Percentiles rank a stretch among this genome's conserved stretches.
Conservation (phyloP, 53 echinoderm and acorn worm species). For the Zoroaster sp. region DNA sequence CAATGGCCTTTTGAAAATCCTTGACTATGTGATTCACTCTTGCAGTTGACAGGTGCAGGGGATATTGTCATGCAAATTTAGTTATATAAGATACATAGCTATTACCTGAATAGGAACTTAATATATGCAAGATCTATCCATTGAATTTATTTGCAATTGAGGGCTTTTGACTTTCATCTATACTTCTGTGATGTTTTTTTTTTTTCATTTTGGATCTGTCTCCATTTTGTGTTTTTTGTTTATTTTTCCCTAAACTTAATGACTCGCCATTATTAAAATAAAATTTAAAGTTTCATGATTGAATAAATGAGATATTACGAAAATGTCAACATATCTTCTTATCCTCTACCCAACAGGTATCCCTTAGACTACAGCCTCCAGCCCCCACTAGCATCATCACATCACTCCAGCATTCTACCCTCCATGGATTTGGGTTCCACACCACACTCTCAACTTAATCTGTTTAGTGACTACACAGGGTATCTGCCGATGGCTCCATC, state of each 20-base stretch:
- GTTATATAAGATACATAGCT: not conserved
- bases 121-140: too few species aligned
- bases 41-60: not conserved
- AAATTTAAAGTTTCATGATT: too few species aligned
- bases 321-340: too few species aligned
- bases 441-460: conserved; percentile 29
- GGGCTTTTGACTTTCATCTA: too few species aligned
- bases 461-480: conserved; percentile 66
- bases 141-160: too few species aligned
- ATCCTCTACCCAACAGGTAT: not conserved
- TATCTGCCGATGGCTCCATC: conserved; percentile 55
- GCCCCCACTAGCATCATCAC: conserved; percentile 30
- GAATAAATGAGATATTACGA: too few species aligned
- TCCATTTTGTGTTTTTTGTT: too few species aligned
- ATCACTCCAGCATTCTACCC: conserved; percentile 46
- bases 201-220: too few species aligned
- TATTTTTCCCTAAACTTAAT: too few species aligned
- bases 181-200: too few species aligned
- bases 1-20: not conserved
- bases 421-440: conserved; percentile 37
- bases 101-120: too few species aligned
- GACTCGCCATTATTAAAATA: too few species aligned
- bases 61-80: not conserved
- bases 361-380: conserved; percentile 33
- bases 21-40: not conserved